Conservation (phyloP, 1,140 invertebrate genomes). For the Ceratina australensis region DNA sequence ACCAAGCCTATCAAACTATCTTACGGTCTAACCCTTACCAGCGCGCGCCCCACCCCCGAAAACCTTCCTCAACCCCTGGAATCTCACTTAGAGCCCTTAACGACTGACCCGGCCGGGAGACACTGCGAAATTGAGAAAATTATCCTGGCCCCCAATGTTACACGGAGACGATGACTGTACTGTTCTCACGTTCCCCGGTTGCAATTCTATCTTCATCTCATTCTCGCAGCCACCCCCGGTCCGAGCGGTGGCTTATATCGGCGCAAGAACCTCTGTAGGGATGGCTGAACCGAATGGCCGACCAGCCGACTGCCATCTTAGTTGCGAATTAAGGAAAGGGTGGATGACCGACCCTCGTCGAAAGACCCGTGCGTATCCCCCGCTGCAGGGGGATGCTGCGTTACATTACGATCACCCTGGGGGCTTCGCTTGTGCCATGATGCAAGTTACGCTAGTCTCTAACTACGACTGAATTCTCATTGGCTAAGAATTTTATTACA, state of each 20-base stretch:
- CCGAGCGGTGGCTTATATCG: conserved; percentile 40
- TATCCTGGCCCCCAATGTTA: conserved; percentile 73
- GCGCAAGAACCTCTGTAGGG: conserved; percentile 52
- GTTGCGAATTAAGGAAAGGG: conserved; percentile 77
- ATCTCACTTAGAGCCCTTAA: conserved; percentile 78
- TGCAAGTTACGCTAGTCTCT: conserved; percentile 14
- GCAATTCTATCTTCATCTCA: neutral
- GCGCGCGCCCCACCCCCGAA: conserved; percentile 51
- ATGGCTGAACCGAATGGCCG: conserved; percentile 56
- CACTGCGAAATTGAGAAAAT: conserved; percentile 79
- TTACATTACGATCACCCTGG: conserved; percentile 33
- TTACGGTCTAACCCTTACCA: conserved; percentile 75
- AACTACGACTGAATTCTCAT: neutral
- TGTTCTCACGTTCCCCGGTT: conserved; percentile 63
- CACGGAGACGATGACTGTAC: conserved; percentile 68
- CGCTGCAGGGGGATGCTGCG: conserved; percentile 40
- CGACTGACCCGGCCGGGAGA: conserved; percentile 77
- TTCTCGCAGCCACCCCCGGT: conserved; percentile 18
- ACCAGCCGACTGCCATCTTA: conserved; percentile 73
- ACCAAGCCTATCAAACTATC: conserved; percentile 80
- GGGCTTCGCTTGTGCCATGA: conserved; percentile 21
- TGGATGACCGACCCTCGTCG: conserved; percentile 48
- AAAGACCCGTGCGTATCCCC: conserved; percentile 25
- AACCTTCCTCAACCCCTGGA: conserved; percentile 68
- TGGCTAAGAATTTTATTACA: neutral